Percentiles rank a stretch among this genome's conserved stretches.
Conservation (phyloP, 2,888 invertebrate genomes). For the Miltochrista miniata region DNA sequence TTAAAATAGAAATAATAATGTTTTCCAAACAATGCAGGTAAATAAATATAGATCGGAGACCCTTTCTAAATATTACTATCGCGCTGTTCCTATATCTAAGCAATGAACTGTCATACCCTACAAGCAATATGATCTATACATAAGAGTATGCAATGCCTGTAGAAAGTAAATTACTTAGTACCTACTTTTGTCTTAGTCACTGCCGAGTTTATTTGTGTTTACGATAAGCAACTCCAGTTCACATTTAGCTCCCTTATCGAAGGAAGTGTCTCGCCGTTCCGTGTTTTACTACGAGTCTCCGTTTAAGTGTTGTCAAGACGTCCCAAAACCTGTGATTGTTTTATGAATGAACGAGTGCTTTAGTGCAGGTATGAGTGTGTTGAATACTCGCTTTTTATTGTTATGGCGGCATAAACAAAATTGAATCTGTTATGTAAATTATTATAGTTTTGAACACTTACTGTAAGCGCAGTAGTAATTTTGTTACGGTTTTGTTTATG, state of each 20-base stretch:
- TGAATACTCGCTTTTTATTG: too few species aligned
- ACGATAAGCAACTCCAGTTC: constrained; percentile 29
- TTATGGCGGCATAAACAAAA: too few species aligned
- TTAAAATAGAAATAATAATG: background rate
- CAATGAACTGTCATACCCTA: constrained; percentile 3
- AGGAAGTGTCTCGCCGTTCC: constrained; percentile 23
- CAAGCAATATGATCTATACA: constrained; percentile 6
- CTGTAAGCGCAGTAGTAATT: too few species aligned
- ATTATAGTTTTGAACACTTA: too few species aligned
- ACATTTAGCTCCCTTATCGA: constrained; percentile 36
- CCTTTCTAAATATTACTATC: background rate
- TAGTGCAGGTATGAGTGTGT: background rate
- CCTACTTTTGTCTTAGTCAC: constrained; percentile 18
- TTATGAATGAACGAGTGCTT: background rate
- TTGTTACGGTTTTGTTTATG: too few species aligned
- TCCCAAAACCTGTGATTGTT: background rate
- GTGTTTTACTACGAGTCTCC: constrained; percentile 11
- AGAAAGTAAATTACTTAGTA: constrained; percentile 16
- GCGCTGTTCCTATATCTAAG: constrained; percentile 2
- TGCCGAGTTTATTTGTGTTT: constrained; percentile 21
- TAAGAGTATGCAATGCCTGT: constrained; percentile 4
- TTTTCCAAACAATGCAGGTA: constrained; percentile 4
- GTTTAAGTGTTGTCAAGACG: constrained; percentile 8
- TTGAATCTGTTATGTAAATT: too few species aligned
- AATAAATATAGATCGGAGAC: background rate